Conservation (phyloP, 2,797 vertebrate species). For the Schizopygopsis pylzovi region DNA sequence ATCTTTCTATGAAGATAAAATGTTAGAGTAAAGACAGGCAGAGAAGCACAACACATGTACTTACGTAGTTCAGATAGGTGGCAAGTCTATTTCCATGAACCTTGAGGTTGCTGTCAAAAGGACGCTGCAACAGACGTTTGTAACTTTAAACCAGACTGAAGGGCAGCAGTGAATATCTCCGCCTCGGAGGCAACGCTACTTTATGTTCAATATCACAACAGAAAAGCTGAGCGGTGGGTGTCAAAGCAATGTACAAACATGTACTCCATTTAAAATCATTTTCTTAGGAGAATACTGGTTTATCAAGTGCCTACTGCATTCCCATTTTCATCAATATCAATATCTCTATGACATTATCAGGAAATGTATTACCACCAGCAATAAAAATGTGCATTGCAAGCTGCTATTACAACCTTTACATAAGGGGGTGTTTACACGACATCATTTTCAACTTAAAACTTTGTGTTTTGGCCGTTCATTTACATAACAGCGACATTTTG, state of each 20-base stretch:
- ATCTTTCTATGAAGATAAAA: slow-evolving; percentile 98
- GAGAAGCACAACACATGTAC: slow-evolving; percentile 78
- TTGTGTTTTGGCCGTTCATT: background rate
- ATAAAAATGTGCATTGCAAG: background rate
- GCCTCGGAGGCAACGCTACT: background rate
- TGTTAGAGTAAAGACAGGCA: slow-evolving; percentile 83
- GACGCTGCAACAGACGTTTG: slow-evolving; percentile 97
- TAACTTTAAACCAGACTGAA: slow-evolving; percentile 80
- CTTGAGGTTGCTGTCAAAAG: slow-evolving; percentile 95
- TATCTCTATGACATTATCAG: background rate
- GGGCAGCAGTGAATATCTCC: background rate
- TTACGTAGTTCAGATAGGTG: slow-evolving; percentile 99
- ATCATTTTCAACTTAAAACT: background rate
- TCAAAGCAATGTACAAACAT: slow-evolving; percentile 18
- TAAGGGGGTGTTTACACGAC: background rate
- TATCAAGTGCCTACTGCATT: background rate
- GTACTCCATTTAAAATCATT: background rate
- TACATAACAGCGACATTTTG: background rate
- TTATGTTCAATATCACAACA: background rate
- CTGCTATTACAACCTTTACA: background rate
- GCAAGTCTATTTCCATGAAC: slow-evolving; percentile 99
- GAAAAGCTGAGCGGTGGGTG: background rate
- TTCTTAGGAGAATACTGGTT: background rate
- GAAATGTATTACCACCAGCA: background rate
- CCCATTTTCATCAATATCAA: background rate